Evolutionary conservation across 2,797 vertebrate genomes (phyloP).

Genomic region (Cuniculus paca): DNA sequence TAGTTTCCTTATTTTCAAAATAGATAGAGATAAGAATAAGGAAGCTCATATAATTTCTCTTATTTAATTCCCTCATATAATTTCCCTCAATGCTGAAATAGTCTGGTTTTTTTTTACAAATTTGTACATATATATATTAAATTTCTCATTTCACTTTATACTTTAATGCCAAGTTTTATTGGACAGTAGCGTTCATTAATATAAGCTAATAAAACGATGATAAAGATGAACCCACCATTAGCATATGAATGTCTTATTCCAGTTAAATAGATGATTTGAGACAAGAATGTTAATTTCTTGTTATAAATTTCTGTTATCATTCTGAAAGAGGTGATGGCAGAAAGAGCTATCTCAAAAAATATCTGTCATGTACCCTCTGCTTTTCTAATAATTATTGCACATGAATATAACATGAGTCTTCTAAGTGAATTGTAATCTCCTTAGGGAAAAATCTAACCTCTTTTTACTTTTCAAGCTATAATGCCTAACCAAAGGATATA

Average conservation of each 20-base stretch:
- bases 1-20: neutral
- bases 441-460: neutral
- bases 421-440: neutral
- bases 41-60: no score
- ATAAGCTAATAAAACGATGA: neutral
- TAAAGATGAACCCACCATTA: neutral
- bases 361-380: neutral
- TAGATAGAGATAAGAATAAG: neutral
- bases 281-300: neutral
- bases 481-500: neutral
- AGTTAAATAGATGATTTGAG: neutral
- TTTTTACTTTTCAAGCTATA: neutral
- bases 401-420: neutral
- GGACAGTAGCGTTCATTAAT: neutral
- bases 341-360: neutral
- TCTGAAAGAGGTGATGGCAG: neutral
- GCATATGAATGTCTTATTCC: neutral
- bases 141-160: neutral
- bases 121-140: neutral
- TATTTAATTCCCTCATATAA: no score
- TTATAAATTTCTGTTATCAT: neutral
- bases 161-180: neutral
- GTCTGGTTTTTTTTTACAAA: neutral
- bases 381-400: neutral
- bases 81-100: neutral